phyloP scores from a whole-genome alignment of 2,797 vertebrate species.

The Pterois miles region DNA sequence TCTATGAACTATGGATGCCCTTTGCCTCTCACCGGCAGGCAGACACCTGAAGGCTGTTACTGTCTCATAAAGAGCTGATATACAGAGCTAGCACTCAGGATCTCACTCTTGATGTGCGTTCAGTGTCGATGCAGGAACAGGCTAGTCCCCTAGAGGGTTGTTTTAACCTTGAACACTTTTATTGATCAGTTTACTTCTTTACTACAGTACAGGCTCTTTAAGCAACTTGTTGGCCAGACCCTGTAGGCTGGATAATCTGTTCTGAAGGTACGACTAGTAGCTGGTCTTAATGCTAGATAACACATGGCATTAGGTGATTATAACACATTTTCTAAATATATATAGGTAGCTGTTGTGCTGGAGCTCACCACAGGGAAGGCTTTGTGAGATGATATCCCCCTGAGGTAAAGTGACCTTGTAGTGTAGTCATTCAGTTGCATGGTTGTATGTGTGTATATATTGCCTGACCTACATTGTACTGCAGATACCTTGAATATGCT shows the following conservation, averaged over 20 bases:
- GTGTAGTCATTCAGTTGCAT: neutral
- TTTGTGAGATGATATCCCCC: neutral
- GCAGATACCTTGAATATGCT: neutral
- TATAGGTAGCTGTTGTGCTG: neutral
- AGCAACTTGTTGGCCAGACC: neutral
- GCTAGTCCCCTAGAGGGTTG: neutral
- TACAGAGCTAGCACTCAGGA: neutral
- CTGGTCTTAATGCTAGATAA: neutral
- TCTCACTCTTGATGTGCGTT: neutral
- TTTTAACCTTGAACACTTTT: neutral
- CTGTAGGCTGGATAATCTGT: neutral
- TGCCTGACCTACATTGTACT: neutral
- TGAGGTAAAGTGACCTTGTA: neutral
- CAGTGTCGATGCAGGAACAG: neutral
- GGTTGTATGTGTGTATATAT: neutral
- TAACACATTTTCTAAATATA: neutral
- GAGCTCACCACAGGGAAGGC: neutral
- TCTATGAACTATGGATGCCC: neutral
- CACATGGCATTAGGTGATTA: neutral
- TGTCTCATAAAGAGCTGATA: neutral
- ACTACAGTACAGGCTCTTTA: neutral
- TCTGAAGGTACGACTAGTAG: neutral
- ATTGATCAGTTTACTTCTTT: neutral
- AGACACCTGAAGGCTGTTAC: neutral
- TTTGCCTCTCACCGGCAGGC: neutral